Evolutionary conservation across 2,888 invertebrate species (phyloP), one percentile per base, ranked within the genome.

Genomic region (Perdita meconis): DNA sequence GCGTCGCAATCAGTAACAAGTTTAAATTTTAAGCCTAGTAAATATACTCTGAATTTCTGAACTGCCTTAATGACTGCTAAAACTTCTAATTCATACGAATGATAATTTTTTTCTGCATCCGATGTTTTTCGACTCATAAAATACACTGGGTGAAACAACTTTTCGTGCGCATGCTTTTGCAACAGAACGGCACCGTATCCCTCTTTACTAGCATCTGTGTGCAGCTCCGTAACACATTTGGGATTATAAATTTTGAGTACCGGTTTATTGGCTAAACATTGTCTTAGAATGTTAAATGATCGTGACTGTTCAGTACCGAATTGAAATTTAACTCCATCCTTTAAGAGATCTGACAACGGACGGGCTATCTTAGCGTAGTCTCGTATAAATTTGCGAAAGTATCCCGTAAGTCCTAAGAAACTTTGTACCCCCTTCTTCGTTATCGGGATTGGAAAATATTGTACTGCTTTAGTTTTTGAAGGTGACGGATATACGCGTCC

Each of bases 51-150:
- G 44, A 87, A 80, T 56, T 85, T 77, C 22, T 87, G 82, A 0
- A 87, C 53, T 0, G 82, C 73, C 72, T 85, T 87, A 2, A 89
- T 79, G n/a, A 89, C 78, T 1, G 88, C 89, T 40, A 89, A 40
- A 0, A 86, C 70, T 44, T 86, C 85, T 0, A 86, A 40, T 47
- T 86, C 85, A 13, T 83, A 84, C 1, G 85, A 87, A 12, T 83
- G 83, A 61, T 86, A 87, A 40, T 74, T 82, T 8, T 70, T 68
- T 65, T 88, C 87, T 1, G 72, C 69, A 6, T 78, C 70, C 0
- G 83, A 82, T 0, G 84, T 86, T 55, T 88, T 87, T 50, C 85
- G 74, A n/a, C 85, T 86, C n/a, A n/a, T n/a, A n/a, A n/a, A n/a
- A n/a, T n/a, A n/a, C n/a, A n/a, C n/a, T n/a, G n/a, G n/a, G n/a